phyloP scores from a whole-genome alignment of 1,140 invertebrate genomes.

The Saccostrea glomerata region DNA sequence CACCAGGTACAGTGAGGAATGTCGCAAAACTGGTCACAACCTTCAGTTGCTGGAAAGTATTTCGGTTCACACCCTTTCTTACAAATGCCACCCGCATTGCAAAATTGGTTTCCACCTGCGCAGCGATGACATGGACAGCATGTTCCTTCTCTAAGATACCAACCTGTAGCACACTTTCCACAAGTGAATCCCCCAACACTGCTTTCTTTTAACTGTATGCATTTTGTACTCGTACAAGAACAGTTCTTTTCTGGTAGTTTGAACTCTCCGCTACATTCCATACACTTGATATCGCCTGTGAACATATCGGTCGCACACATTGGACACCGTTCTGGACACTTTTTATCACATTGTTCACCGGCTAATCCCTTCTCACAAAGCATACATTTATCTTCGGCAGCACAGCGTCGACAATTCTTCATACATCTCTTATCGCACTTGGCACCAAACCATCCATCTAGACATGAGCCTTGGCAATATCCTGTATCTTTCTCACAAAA shows the following conservation, averaged over 20 bases:
- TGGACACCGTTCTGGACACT: slow-evolving; percentile 30
- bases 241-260: slow-evolving; percentile 43
- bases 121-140: slow-evolving; percentile 45
- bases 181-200: background rate
- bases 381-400: slow-evolving; percentile 12
- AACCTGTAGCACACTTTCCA: slow-evolving; percentile 28
- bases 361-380: slow-evolving; percentile 37
- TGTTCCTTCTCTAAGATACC: slow-evolving; percentile 33
- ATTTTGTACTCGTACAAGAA: slow-evolving; percentile 35
- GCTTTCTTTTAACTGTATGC: background rate
- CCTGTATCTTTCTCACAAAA: slow-evolving; percentile 32
- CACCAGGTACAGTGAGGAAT: slow-evolving; percentile 40
- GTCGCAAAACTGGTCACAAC: slow-evolving; percentile 39
- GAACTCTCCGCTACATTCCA: slow-evolving; percentile 9
- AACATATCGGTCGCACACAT: slow-evolving; percentile 9
- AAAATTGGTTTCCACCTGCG: slow-evolving; percentile 39
- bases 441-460: slow-evolving; percentile 43
- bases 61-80: slow-evolving; percentile 39
- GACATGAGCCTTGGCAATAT: slow-evolving; percentile 33
- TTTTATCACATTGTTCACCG: slow-evolving; percentile 37
- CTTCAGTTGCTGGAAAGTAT: slow-evolving; percentile 18
- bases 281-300: slow-evolving; percentile 19
- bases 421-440: slow-evolving; percentile 43
- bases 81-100: slow-evolving; percentile 21
- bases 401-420: slow-evolving; percentile 31